Percentiles rank a stretch among this genome's conserved stretches.
Evolutionary conservation across 2,888 invertebrate species (phyloP).

Genomic region (Venusia cambrica): DNA sequence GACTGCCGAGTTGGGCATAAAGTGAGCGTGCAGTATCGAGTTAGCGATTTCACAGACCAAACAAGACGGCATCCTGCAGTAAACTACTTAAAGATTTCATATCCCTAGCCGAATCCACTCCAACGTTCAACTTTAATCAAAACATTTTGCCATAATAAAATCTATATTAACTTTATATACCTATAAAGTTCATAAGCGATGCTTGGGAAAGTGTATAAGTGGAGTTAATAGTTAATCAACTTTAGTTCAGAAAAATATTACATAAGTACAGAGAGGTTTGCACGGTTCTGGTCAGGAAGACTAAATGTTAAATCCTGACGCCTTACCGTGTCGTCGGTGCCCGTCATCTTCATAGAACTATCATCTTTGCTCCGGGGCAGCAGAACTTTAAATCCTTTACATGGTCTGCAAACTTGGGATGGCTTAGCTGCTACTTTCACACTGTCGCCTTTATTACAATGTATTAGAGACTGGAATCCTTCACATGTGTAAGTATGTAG

Average conservation of each 20-base stretch:
- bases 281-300: too few species aligned
- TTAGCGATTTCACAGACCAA: constrained; percentile 66
- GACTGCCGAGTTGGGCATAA: constrained; percentile 39
- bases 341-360: background rate
- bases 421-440: constrained; percentile 3
- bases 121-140: constrained; percentile 44
- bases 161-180: too few species aligned
- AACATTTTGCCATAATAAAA: too few species aligned
- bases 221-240: too few species aligned
- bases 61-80: constrained; percentile 55
- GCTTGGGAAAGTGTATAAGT: too few species aligned
- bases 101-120: too few species aligned
- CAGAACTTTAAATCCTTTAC: constrained; percentile 10
- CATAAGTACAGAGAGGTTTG: too few species aligned
- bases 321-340: too few species aligned
- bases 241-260: too few species aligned
- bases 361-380: background rate
- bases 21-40: constrained; percentile 75
- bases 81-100: constrained; percentile 79
- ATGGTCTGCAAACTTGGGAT: constrained; percentile 13
- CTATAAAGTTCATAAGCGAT: too few species aligned
- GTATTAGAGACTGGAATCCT: constrained; percentile 29
- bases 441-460: constrained; percentile 31
- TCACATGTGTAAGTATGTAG: too few species aligned
- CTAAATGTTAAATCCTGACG: too few species aligned